Base-by-base conservation (phyloP, 2,888 invertebrate genomes). In the Plusia festucae region DNA sequence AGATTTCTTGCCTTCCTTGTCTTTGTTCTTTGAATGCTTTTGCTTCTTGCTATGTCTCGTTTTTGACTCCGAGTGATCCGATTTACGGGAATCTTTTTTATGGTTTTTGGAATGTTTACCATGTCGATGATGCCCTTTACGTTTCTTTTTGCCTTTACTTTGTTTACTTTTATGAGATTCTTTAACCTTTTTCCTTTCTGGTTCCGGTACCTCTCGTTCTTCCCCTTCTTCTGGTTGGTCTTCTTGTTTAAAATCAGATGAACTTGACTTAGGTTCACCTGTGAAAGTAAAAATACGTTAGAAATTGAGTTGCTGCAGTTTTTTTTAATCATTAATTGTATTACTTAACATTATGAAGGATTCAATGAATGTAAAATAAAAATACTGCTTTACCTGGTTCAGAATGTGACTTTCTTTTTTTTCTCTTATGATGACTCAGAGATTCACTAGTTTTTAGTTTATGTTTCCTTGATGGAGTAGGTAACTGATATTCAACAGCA, bases 401-500 rank as follows among this genome's bases (percentile, higher is more conserved):
- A 18, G 91, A 90, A 78, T 91, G 88, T 72, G 91, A 91, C 88
- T 91, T 93, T 60, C 88, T 86, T 78, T 93, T 95, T 81, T 92
- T 94, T 54, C 91, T 90, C 77, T 94, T 94, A 52, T 89, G 90
- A 55, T 88, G 88, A 61, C 77, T 82, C 56, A 90, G 90, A 82
- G 93, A 91, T 84, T 94, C 93, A 70, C 87, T 90, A 22, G 86
- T 68, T 84, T 93, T 92, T 53, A 93, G 76, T 80, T 95, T 93
- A 76, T 95, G 95, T 78, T 94, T 94, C 22, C 94, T 87, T 16
- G 91, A 92, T 68, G 90, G 95, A 71, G 93, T 96, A 76, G 85
- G 95, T 80, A 90, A 89, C 91, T 90, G 96, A 90, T 96, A 97
- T 86, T 97, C 97, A 4, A 97, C 96, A 67, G 97, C 97, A 62